phyloP scores from a whole-genome alignment of 2,113 vertebrate genomes.

The Toxostoma redivivum region DNA sequence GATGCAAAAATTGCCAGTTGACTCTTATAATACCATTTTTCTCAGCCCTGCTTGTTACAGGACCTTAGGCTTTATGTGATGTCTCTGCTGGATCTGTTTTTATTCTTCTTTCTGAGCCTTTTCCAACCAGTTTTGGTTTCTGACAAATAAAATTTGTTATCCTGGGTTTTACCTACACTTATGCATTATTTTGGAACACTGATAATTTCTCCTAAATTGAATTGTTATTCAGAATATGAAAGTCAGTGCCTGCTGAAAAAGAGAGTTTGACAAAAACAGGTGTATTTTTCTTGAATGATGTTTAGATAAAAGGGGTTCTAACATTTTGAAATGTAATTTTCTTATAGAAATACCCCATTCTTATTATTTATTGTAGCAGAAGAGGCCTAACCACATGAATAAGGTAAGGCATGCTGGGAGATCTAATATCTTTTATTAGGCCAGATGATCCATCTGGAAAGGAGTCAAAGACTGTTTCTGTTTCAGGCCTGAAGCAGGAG shows the following conservation, averaged over 20 bases:
- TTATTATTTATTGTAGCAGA: not conserved
- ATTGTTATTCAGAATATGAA: not conserved
- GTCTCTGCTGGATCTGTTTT: not conserved
- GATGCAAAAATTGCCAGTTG: not conserved
- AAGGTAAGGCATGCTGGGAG: not conserved
- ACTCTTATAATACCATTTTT: not conserved
- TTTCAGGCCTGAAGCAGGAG: not conserved
- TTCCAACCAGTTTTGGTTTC: not conserved
- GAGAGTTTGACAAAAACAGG: not conserved
- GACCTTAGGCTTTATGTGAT: not conserved
- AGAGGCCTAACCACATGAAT: not conserved
- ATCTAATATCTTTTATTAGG: not conserved
- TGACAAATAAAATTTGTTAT: not conserved
- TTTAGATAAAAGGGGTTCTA: not conserved
- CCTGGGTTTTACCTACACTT: not conserved
- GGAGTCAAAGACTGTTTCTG: not conserved
- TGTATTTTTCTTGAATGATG: not conserved
- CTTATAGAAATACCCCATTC: not conserved
- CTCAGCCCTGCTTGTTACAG: not conserved
- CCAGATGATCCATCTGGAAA: conserved; percentile 16
- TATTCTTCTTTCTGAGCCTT: not conserved
- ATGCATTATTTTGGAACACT: not conserved
- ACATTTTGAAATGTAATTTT: not conserved
- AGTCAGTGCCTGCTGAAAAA: not conserved
- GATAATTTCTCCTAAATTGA: not conserved